Evolutionary conservation across 2,797 vertebrate species (phyloP).

Genomic region (Poeciliopsis paucimaculata): DNA sequence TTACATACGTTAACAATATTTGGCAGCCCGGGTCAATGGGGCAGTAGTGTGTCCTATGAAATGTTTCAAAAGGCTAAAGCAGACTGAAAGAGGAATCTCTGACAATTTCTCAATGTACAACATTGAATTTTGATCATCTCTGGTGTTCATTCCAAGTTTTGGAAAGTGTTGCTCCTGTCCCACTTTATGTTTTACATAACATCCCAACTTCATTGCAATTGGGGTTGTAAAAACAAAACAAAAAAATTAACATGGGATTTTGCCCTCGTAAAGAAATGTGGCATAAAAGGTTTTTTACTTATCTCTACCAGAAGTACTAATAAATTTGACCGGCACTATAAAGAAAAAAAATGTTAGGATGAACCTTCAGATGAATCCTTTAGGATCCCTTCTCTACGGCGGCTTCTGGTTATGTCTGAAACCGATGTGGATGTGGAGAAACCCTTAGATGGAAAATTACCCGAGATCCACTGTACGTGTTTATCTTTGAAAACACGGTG

Average conservation of each 20-base stretch:
- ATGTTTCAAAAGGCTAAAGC: not conserved
- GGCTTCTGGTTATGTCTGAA: constrained; percentile 12
- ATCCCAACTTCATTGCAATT: not conserved
- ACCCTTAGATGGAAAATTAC: constrained; percentile 31
- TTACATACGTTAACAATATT: not conserved
- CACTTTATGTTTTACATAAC: too few relatives aligned
- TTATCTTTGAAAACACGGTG: constrained; percentile 26
- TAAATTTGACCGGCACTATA: not conserved
- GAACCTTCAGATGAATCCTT: constrained; percentile 44
- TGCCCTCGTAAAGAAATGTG: not conserved
- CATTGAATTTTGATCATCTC: not conserved
- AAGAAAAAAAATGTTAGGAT: not conserved
- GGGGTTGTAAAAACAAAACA: not conserved
- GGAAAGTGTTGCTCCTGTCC: too few relatives aligned
- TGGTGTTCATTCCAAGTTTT: not conserved
- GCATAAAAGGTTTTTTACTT: not conserved
- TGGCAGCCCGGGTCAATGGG: not conserved
- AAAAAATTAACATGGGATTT: not conserved
- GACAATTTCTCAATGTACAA: not conserved
- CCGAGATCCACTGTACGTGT: constrained; percentile 25
- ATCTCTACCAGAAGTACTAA: not conserved
- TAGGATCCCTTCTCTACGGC: constrained; percentile 15
- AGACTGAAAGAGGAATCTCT: not conserved
- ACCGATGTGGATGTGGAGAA: constrained; percentile 18
- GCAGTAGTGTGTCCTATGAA: not conserved